phyloP scores from a whole-genome alignment of 2,113 vertebrate species.

The Aegypius monachus region DNA sequence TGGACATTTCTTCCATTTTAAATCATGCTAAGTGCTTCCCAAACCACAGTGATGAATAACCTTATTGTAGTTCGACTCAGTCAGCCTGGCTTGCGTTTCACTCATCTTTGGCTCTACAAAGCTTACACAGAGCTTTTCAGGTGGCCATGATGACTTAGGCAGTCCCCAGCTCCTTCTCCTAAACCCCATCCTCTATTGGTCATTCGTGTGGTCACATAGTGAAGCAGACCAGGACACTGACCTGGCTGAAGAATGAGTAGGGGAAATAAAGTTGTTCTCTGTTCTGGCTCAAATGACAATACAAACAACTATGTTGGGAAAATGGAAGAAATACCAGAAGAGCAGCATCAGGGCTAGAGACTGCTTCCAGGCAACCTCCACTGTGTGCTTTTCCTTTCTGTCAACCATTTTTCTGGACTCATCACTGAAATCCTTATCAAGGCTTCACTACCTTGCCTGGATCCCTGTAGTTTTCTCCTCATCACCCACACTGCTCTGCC shows the following conservation, averaged over 20 bases:
- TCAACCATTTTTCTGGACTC: not conserved
- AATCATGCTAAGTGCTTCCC: slow-evolving; percentile 32
- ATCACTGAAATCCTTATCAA: not conserved
- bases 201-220: not conserved
- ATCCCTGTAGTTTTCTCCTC: not conserved
- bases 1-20: slow-evolving; percentile 34
- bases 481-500: not conserved
- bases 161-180: not conserved
- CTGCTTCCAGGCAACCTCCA: not conserved
- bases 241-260: not conserved
- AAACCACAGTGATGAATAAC: not conserved
- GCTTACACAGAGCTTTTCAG: not conserved
- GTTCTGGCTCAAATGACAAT: not conserved
- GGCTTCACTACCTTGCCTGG: not conserved
- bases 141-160: not conserved
- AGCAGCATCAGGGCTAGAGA: not conserved
- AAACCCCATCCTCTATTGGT: not conserved
- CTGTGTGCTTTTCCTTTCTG: not conserved
- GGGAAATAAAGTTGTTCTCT: not conserved
- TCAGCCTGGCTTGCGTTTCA: not conserved
- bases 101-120: not conserved
- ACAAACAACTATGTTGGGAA: not conserved
- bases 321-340: not conserved
- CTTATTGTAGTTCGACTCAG: not conserved
- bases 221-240: not conserved